Conservation (phyloP, 2,113 vertebrate genomes). For the Cariama cristata region DNA sequence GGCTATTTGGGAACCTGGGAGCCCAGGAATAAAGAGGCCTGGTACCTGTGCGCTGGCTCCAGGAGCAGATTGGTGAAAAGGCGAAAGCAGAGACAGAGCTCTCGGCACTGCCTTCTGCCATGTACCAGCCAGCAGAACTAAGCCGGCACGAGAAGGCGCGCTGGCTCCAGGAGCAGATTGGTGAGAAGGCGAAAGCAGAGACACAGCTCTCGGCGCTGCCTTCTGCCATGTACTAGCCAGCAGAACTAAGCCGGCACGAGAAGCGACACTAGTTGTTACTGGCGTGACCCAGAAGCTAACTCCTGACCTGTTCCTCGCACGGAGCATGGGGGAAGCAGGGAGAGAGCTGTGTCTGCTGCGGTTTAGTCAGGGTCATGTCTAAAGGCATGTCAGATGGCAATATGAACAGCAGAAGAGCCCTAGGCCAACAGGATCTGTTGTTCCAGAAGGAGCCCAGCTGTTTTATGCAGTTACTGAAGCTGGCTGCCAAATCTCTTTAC, state of each 20-base stretch:
- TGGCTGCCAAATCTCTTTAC: conserved; percentile 9
- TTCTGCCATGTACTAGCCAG: neutral
- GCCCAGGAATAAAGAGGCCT: neutral
- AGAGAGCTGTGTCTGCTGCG: neutral
- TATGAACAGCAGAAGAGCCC: conserved; percentile 4
- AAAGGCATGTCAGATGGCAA: conserved; percentile 6
- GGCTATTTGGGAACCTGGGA: neutral
- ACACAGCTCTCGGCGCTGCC: too few species aligned
- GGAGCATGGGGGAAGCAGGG: neutral
- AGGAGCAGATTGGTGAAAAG: neutral
- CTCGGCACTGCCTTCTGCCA: neutral
- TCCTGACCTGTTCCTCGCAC: neutral
- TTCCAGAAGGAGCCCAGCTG: conserved; percentile 47
- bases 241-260: neutral
- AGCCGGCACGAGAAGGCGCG: neutral
- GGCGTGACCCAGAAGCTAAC: neutral
- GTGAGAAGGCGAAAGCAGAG: too few species aligned
- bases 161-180: too few species aligned
- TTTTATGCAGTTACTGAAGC: neutral
- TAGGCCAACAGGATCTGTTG: neutral
- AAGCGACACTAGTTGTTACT: neutral
- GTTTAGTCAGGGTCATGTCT: neutral
- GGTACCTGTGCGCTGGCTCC: neutral
- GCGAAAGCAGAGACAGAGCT: neutral
- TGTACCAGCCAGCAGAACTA: neutral